These are phyloP conservation scores for Platyrinchus mystaceus DNA, from an alignment of 2,797 vertebrate species.

Conservation along the genomic window DNA sequence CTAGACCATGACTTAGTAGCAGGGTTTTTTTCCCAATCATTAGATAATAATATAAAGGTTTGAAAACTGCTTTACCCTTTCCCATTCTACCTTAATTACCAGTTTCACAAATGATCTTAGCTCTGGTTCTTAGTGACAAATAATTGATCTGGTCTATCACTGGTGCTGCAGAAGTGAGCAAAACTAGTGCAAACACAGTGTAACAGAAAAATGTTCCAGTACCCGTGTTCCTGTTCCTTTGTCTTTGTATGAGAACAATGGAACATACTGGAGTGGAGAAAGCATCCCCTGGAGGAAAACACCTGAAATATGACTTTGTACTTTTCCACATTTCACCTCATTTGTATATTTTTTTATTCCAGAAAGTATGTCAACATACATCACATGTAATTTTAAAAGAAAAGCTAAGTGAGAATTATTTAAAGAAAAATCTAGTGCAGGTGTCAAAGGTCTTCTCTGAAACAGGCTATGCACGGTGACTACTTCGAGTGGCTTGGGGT, in stretches of 20 bases:
- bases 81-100: not conserved
- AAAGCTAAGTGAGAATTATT: not conserved
- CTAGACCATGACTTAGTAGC: not conserved
- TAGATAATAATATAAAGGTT: not conserved
- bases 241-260: not conserved
- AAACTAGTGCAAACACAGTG: not conserved
- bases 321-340: not conserved
- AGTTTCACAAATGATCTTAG: not conserved
- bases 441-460: not conserved
- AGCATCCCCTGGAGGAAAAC: not conserved
- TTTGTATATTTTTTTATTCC: not conserved
- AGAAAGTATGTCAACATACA: not conserved
- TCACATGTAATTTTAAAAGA: not conserved
- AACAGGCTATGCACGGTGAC: rapidly evolving
- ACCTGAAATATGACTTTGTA: not conserved
- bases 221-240: not conserved
- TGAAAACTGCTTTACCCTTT: not conserved
- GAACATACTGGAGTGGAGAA: not conserved
- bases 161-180: not conserved
- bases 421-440: not conserved
- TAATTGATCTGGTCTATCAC: not conserved
- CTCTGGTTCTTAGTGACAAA: not conserved
- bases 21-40: rapidly evolving
- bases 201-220: not conserved
- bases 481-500: not conserved